Evolutionary conservation across 2,113 vertebrate genomes (phyloP), one percentile per base, ranked within the genome.

Genomic region (Sinocyclocheilus anshuiensis): DNA sequence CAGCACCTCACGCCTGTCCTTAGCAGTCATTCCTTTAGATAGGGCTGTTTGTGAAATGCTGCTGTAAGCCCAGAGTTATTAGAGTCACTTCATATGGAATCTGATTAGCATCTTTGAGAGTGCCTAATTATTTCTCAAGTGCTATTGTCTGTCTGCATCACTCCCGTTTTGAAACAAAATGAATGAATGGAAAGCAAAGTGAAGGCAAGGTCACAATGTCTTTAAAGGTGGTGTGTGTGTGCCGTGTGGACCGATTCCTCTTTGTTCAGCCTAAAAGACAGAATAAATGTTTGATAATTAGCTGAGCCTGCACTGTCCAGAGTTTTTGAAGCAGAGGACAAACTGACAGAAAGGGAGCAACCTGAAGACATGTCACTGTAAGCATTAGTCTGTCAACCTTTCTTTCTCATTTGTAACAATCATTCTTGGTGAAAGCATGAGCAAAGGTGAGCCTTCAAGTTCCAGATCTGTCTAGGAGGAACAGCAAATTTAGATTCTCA

Each of bases 201-300:
- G 53, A 87, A 84, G 65, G 26, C 55, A 53, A 86, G 83, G 82
- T 87, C 53, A 79, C 11, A 4, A n/a, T 63, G 39, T 57, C 50
- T 83, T 45, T 83, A 33, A 77, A 67, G n/a, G 80, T 39, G 42
- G 29, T 20, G 77, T 10, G 57, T 67, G 57, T 57, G 39, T 42
- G 18, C 29, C 3, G 12, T 53, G 55, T n/a, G 48, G 20, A 53
- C 81, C 48, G 12, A 84, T 42, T 79, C n/a, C 50, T 74, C 75
- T 84, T 87, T 80, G 76, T 84, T 87, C 75, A 71, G 80, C 13
- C 75, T 84, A 20, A 87, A 79, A 84, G 67, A 69, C 65, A 79
- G 75, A 77, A 80, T 84, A 79, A 50, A 84, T 87, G 86, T 84
- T 87, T 84, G 75, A 84, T 87, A 84, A 84, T 84, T 80, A 86